Conservation (phyloP, 2,797 vertebrate genomes). For the Selene dorsalis region DNA sequence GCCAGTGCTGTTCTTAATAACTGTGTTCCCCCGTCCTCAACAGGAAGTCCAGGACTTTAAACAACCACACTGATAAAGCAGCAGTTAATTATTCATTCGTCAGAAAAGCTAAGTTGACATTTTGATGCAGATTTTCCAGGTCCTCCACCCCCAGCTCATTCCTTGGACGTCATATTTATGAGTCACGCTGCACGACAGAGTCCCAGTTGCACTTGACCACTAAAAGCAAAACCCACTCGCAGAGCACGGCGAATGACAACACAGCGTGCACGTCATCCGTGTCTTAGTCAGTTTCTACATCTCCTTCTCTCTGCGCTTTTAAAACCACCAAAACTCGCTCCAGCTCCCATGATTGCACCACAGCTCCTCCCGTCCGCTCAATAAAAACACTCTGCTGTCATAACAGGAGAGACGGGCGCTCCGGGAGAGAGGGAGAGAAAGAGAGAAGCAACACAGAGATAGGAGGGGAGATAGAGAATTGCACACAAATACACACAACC, state of each 20-base stretch:
- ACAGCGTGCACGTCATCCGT: neutral
- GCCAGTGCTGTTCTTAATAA: neutral
- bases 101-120: neutral
- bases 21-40: neutral
- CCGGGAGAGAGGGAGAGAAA: slow-evolving; percentile 17
- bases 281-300: slow-evolving; percentile 19
- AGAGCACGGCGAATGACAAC: slow-evolving; percentile 15
- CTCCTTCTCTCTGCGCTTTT: slow-evolving; percentile 8
- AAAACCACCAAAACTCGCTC: slow-evolving; percentile 22
- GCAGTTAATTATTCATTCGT: neutral
- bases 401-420: slow-evolving; percentile 25
- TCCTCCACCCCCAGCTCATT: neutral
- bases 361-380: slow-evolving; percentile 39
- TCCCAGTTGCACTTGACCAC: neutral
- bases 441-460: slow-evolving; percentile 33
- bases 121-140: slow-evolving; percentile 6
- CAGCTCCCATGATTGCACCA: slow-evolving; percentile 32
- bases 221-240: neutral
- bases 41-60: neutral
- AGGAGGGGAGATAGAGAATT: slow-evolving; percentile 1
- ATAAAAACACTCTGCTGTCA: slow-evolving; percentile 64
- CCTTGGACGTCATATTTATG: slow-evolving; percentile 8
- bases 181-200: slow-evolving; percentile 15
- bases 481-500: slow-evolving; percentile 1
- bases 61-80: neutral